These are phyloP conservation scores for Andrena hattorfiana DNA, from an alignment of 2,888 invertebrate genomes.

Conservation along the genomic window DNA sequence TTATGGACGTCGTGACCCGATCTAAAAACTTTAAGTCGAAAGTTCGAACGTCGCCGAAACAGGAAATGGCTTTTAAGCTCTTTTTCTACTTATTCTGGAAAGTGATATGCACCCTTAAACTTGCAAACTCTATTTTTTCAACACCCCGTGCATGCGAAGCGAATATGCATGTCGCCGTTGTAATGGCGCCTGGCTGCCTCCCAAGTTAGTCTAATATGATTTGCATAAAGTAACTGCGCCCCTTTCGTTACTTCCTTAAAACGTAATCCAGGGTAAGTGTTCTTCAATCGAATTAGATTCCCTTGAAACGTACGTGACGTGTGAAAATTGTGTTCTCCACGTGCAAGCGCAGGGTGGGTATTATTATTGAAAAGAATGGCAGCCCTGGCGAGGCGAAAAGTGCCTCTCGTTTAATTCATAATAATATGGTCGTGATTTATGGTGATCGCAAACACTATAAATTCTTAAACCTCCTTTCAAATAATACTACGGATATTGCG, in stretches of 20 bases:
- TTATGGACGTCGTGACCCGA: background rate
- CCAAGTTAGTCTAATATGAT: conserved; percentile 60
- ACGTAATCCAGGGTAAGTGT: background rate
- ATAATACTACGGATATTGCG: background rate
- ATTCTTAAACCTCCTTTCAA: background rate
- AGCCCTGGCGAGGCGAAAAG: background rate
- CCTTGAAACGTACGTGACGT: background rate
- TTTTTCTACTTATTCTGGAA: background rate
- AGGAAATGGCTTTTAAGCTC: conserved; percentile 26
- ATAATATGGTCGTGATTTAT: conserved; percentile 6
- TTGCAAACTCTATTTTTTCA: background rate
- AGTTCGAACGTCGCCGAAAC: conserved; percentile 8
- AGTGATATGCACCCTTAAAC: background rate
- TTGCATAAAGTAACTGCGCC: conserved; percentile 50
- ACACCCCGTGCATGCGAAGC: conserved; percentile 12
- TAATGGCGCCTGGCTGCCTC: conserved; percentile 60
- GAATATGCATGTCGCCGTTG: conserved; percentile 26
- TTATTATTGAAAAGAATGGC: background rate
- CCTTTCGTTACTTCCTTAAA: conserved; percentile 35
- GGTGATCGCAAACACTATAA: background rate
- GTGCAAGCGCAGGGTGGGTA: too few relatives aligned
- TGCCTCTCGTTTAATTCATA: background rate
- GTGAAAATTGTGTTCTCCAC: too few relatives aligned
- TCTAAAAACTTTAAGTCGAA: background rate
- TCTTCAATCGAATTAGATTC: conserved; percentile 6